phyloP scores from a whole-genome alignment of 1,140 invertebrate genomes.

The Drosophila subpulchrella region DNA sequence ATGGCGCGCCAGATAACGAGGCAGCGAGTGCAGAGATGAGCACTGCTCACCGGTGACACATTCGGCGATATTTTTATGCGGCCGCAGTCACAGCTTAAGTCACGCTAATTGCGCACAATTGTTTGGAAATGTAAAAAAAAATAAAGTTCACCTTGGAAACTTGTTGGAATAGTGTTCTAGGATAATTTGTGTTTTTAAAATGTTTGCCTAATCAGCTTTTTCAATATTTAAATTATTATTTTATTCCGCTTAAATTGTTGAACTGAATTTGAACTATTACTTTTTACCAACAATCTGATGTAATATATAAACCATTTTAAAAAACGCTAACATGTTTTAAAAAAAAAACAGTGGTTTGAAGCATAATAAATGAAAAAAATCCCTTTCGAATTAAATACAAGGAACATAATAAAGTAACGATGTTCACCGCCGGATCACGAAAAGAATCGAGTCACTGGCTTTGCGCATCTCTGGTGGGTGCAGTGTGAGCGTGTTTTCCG shows the following conservation, averaged over 20 bases:
- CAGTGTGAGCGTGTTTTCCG: conserved; percentile 17
- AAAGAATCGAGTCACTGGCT: not conserved
- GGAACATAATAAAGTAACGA: not conserved
- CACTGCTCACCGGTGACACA: conserved; percentile 8
- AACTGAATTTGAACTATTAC: no score
- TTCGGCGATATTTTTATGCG: conserved; percentile 10
- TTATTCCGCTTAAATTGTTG: no score
- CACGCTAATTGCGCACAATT: not conserved
- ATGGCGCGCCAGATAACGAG: conserved; percentile 43
- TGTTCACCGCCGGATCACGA: not conserved
- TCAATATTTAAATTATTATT: no score
- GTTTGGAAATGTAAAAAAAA: not conserved
- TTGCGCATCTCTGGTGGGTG: conserved; percentile 14
- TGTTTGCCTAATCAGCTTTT: no score
- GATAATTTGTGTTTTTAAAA: no score
- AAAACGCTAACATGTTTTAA: no score
- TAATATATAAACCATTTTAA: no score
- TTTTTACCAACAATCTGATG: no score
- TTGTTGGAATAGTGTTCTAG: no score
- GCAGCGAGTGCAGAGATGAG: conserved; percentile 43
- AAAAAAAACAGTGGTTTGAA: not conserved
- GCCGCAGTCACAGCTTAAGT: not conserved
- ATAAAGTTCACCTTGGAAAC: not conserved
- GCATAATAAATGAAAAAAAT: no score
- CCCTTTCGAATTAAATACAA: no score